phyloP scores from a whole-genome alignment of 2,888 invertebrate species.

The Bellardia pandia region DNA sequence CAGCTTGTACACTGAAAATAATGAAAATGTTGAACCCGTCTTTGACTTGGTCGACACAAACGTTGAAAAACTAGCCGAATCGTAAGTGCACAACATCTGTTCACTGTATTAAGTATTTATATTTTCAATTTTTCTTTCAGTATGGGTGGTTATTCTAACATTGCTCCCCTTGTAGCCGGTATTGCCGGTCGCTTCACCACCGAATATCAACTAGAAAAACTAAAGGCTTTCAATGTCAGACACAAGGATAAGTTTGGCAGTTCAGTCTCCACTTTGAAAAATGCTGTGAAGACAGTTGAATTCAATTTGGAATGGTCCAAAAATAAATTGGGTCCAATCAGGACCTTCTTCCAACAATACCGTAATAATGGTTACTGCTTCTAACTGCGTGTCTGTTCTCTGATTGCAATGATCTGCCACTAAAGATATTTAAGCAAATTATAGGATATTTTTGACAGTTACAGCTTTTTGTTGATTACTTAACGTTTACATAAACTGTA shows the following conservation, averaged over 20 bases:
- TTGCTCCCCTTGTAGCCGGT: constrained; percentile 80
- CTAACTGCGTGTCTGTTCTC: constrained; percentile 73
- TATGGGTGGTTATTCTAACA: constrained; percentile 79
- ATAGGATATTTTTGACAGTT: background rate
- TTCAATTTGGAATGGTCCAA: constrained; percentile 82
- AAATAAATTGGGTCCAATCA: constrained; percentile 76
- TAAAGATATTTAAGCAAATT: background rate
- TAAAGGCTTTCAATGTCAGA: constrained; percentile 77
- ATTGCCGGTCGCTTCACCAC: constrained; percentile 81
- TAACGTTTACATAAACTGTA: constrained; percentile 1
- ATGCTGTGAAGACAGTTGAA: constrained; percentile 77
- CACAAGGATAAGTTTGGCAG: constrained; percentile 78
- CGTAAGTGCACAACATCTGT: constrained; percentile 78
- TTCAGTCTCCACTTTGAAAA: constrained; percentile 75
- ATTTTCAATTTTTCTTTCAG: constrained; percentile 71
- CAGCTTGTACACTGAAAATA: constrained; percentile 85
- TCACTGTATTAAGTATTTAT: background rate
- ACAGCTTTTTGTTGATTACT: constrained; percentile 70
- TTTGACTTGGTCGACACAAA: constrained; percentile 84
- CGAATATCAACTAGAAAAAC: constrained; percentile 75
- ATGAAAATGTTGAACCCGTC: constrained; percentile 85
- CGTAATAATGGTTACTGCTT: constrained; percentile 73
- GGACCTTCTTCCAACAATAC: constrained; percentile 75
- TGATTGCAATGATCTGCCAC: constrained; percentile 59
- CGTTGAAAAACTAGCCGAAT: constrained; percentile 74